phyloP scores from a whole-genome alignment of 2,113 vertebrate species.

The Nothobranchius furzeri region DNA sequence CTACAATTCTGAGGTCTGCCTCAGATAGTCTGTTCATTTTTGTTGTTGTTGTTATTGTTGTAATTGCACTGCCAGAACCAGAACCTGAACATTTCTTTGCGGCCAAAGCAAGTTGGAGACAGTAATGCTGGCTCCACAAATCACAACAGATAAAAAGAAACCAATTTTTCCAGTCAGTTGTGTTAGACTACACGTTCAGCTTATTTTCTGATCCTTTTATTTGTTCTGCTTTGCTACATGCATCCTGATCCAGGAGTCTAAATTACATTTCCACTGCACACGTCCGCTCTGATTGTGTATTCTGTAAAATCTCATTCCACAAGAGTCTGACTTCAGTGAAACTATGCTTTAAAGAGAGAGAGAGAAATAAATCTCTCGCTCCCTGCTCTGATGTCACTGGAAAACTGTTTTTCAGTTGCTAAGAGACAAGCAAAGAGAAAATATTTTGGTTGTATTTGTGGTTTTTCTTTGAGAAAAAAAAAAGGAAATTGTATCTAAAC shows the following conservation, averaged over 20 bases:
- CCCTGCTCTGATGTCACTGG: conserved; percentile 76
- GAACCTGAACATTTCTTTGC: conserved; percentile 44
- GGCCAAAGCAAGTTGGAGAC: conserved; percentile 55
- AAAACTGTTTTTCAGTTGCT: conserved; percentile 81
- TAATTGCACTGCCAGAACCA: conserved; percentile 37
- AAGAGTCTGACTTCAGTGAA: conserved; percentile 61
- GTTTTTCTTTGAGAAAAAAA: conserved; percentile 40
- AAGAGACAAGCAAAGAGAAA: conserved; percentile 75
- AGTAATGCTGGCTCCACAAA: conserved; percentile 60
- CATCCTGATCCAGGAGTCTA: conserved; percentile 12
- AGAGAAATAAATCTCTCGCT: conserved; percentile 45
- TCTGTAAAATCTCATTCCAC: conserved; percentile 55
- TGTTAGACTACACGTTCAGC: conserved; percentile 5
- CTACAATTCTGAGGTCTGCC: conserved; percentile 10
- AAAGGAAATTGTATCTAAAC: conserved; percentile 58
- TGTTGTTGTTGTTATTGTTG: conserved; percentile 20
- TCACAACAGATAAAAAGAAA: conserved; percentile 32
- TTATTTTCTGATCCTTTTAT: conserved; percentile 8
- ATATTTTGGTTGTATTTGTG: conserved; percentile 76
- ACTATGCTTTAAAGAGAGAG: conserved; percentile 40
- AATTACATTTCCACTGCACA: conserved; percentile 22
- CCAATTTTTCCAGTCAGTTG: conserved; percentile 13
- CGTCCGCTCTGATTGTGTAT: conserved; percentile 38
- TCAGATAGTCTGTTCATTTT: conserved; percentile 16
- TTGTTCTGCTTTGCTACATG: conserved; percentile 15